phyloP scores from a whole-genome alignment of 2,113 vertebrate genomes.

The Hypomesus transpacificus region DNA sequence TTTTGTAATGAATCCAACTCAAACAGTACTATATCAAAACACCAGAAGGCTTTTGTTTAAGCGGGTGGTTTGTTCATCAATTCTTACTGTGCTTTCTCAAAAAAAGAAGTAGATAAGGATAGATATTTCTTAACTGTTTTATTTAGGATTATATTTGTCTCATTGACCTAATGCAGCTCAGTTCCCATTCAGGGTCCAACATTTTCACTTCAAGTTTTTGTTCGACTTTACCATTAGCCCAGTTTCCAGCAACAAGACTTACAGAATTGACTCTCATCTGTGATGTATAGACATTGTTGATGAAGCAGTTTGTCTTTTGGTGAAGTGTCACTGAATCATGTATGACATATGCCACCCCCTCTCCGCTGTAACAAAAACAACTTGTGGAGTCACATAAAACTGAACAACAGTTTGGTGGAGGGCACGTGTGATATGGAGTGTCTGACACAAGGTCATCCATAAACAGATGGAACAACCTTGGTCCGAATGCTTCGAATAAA shows the following conservation, averaged over 20 bases:
- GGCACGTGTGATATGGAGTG: not conserved
- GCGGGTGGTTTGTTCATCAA: too few relatives aligned
- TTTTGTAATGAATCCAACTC: conserved; percentile 7
- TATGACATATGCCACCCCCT: conserved; percentile 6
- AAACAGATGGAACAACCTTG: conserved; percentile 7
- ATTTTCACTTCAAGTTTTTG: not conserved
- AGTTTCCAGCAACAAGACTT: not conserved
- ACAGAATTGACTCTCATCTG: not conserved
- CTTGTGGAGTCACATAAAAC: conserved; percentile 18
- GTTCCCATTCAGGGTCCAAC: too few relatives aligned
- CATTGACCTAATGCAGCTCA: too few relatives aligned
- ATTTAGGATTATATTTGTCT: too few relatives aligned
- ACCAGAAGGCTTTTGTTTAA: not conserved
- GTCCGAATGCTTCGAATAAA: conserved; percentile 24
- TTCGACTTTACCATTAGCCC: not conserved
- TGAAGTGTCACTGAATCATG: not conserved
- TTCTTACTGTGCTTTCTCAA: too few relatives aligned
- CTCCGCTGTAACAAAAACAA: conserved; percentile 23
- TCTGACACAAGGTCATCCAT: conserved; percentile 53
- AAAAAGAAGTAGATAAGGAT: too few relatives aligned
- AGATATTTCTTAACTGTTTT: too few relatives aligned
- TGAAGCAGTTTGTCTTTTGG: not conserved
- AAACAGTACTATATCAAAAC: not conserved
- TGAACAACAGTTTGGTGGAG: conserved; percentile 7
- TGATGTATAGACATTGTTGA: not conserved